Conservation (phyloP, 2,888 invertebrate genomes). For the Allygus modestus region DNA sequence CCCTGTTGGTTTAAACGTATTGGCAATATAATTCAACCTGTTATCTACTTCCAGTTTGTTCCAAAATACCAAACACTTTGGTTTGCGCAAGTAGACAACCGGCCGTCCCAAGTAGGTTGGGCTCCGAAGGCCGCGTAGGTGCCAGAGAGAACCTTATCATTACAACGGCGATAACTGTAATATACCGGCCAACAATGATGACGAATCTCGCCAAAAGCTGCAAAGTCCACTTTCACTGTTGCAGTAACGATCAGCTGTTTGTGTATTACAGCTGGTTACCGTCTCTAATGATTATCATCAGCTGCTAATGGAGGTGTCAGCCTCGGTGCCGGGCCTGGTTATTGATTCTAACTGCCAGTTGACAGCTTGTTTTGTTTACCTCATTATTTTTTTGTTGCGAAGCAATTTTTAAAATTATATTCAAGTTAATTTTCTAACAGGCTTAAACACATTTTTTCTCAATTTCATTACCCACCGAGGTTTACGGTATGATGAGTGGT, state of each 20-base stretch:
- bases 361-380: conserved; percentile 16
- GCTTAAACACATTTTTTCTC: no score
- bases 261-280: conserved; percentile 35
- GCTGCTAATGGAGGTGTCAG: conserved; percentile 34
- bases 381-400: conserved; percentile 6
- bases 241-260: conserved; percentile 39
- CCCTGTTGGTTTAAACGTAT: no score
- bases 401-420: background rate
- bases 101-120: conserved; percentile 18
- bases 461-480: no score
- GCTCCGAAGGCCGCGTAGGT: conserved; percentile 23
- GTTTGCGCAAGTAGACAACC: background rate
- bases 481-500: no score
- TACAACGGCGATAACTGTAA: conserved; percentile 35
- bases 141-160: conserved; percentile 36
- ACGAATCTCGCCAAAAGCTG: conserved; percentile 23
- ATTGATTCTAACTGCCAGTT: conserved; percentile 40
- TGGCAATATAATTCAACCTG: no score
- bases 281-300: conserved; percentile 25
- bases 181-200: conserved; percentile 24
- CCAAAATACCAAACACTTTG: background rate
- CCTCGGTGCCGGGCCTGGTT: background rate
- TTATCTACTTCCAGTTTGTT: background rate
- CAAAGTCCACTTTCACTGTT: conserved; percentile 23
- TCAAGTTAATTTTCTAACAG: background rate